Base-by-base conservation (phyloP, 2,888 invertebrate genomes). In the Pandemis cinnamomeana region DNA sequence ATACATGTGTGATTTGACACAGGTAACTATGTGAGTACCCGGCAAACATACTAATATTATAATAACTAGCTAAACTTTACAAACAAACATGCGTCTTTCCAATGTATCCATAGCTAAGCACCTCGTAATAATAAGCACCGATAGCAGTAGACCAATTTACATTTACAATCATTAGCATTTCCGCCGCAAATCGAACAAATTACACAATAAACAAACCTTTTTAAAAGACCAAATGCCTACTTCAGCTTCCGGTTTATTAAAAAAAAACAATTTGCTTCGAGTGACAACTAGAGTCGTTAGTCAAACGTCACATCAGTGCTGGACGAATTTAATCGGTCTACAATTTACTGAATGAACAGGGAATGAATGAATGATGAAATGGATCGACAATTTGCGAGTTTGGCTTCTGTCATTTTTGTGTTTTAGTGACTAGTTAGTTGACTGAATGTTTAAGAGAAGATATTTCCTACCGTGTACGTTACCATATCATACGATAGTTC, bases 261-360 rank as follows among this genome's bases (percentile, higher is more conserved):
- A 42, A 36, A 36, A 61, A 62, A 62, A 62, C 42, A 62, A 62
- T 62, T 62, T 62, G 62, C 42, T 41, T 10, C 42, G 3, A 36
- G 15, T 36, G 61, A 61, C 61, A 61, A 55, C 53, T 55, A 55
- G 58, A 42, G 42, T 62, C 62, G 11, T 62, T 62, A 62, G 62
- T 41, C 62, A 62, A 42, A 62, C 11, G 58, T 58, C 58, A 27
- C 8, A 58, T 58, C 58, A 27, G 11, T n/a, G 27, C 58, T n/a
- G 61, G 27, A 36, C 42, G 42, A 62, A 62, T 42, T 62, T 15
- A 62, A 42, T 41, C 62, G 42, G n/a, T 3, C 62, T 7, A 42
- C 42, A n/a, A 62, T 62, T 62, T 10, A 58, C 58, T 20, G 58
- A 27, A 58, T 27, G 11, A 27, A 27, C 58, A 27, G 27, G 27